These are phyloP conservation scores for Danio jaintianensis DNA, from an alignment of 2,797 vertebrate genomes.

Conservation along the genomic window DNA sequence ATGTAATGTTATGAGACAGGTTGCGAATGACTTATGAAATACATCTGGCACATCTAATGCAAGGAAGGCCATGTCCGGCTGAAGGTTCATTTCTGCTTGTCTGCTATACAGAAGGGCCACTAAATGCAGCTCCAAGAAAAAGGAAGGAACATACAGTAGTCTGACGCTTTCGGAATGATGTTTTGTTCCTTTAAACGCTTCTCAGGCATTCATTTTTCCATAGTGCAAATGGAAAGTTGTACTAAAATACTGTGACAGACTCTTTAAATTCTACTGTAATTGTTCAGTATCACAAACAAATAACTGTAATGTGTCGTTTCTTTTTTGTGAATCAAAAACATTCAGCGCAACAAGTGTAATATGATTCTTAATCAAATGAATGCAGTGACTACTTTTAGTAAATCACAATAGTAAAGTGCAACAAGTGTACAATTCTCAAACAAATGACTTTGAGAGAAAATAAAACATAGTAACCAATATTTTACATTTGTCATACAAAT, in stretches of 20 bases:
- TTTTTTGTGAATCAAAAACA: too few species aligned
- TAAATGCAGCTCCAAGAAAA: constrained; percentile 11
- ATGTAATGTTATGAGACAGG: constrained; percentile 78
- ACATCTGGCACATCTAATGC: constrained; percentile 62
- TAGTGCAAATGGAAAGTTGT: too few species aligned
- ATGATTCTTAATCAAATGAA: too few species aligned
- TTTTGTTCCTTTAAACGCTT: background rate
- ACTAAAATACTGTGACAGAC: background rate
- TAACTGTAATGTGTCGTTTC: too few species aligned
- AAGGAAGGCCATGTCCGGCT: constrained; percentile 35
- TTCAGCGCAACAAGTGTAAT: too few species aligned
- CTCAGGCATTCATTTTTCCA: background rate
- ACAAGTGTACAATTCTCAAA: too few species aligned
- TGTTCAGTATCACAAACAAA: background rate
- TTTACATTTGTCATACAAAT: too few species aligned
- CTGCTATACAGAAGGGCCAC: background rate
- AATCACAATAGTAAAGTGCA: too few species aligned
- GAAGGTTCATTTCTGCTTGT: constrained; percentile 34
- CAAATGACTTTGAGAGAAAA: too few species aligned
- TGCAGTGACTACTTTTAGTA: too few species aligned
- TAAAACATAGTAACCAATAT: too few species aligned
- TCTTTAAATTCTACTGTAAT: background rate
- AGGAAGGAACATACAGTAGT: background rate
- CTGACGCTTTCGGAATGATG: background rate
- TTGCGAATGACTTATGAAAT: constrained; percentile 78